phyloP scores from a whole-genome alignment of 2,888 invertebrate genomes.

The Brachypterus glaber region DNA sequence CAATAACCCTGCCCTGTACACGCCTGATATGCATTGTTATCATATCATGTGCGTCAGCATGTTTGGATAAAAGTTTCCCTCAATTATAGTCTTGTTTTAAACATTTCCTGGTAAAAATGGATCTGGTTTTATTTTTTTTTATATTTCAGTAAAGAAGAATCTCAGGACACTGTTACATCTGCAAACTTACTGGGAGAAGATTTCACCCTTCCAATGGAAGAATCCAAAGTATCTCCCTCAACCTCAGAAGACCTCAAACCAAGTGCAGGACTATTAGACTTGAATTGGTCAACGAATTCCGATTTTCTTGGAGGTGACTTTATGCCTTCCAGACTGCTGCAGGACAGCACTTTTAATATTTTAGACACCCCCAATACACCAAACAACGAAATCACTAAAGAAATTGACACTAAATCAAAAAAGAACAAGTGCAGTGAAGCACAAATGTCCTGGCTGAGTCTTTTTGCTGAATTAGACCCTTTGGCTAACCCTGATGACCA shows the following conservation, averaged over 20 bases:
- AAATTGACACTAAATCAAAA: conserved; percentile 22
- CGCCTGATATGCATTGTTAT: too few relatives aligned
- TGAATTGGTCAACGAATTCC: conserved; percentile 28
- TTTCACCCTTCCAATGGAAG: conserved; percentile 24
- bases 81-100: too few relatives aligned
- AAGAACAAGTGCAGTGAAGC: conserved; percentile 22
- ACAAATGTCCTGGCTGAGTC: conserved; percentile 64
- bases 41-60: too few relatives aligned
- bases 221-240: conserved; percentile 14
- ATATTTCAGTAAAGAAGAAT: conserved; percentile 14
- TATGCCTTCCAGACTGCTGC: conserved; percentile 38
- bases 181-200: conserved; percentile 36
- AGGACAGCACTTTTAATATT: conserved; percentile 33
- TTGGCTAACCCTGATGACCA: conserved; percentile 69
- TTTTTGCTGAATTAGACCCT: conserved; percentile 90
- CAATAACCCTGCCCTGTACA: too few relatives aligned
- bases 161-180: conserved; percentile 10
- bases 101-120: conserved; percentile 4
- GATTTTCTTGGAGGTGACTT: conserved; percentile 33
- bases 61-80: too few relatives aligned
- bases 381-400: conserved; percentile 22
- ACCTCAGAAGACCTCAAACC: conserved; percentile 21
- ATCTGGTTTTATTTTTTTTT: background rate
- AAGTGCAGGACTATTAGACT: conserved; percentile 32
- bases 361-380: conserved; percentile 21